These are phyloP conservation scores for Cathartes aura DNA, from an alignment of 2,113 vertebrate genomes.

Conservation along the genomic window DNA sequence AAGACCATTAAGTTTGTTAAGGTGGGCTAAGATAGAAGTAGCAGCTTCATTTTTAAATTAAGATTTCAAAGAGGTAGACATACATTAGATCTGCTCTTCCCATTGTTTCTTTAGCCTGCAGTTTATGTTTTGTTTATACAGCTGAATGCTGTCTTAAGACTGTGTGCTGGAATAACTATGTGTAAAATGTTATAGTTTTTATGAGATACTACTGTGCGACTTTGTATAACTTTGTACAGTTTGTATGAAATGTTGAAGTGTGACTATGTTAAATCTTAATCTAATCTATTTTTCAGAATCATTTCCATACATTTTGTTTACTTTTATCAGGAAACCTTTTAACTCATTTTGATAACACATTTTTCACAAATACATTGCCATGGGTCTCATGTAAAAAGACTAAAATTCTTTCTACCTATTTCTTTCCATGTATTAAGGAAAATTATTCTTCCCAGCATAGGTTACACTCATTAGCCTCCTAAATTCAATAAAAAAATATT, in stretches of 20 bases:
- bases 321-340: not conserved
- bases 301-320: not conserved
- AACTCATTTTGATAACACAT: not conserved
- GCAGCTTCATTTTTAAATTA: not conserved
- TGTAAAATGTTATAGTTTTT: not conserved
- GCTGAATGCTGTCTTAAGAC: not conserved
- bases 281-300: not conserved
- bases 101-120: not conserved
- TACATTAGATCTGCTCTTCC: not conserved
- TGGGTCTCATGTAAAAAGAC: not conserved
- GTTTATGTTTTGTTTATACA: not conserved
- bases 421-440: not conserved
- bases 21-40: not conserved
- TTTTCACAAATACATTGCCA: not conserved
- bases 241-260: not conserved
- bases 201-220: not conserved
- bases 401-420: not conserved
- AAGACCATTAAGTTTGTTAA: not conserved
- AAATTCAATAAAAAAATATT: not conserved
- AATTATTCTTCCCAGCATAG: not conserved
- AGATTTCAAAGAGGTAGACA: not conserved
- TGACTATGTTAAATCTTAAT: not conserved
- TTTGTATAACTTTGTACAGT: not conserved
- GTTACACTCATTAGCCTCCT: not conserved
- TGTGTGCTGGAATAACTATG: not conserved